Conservation (phyloP, 2,797 vertebrate genomes). For the Sebastes nivosus region DNA sequence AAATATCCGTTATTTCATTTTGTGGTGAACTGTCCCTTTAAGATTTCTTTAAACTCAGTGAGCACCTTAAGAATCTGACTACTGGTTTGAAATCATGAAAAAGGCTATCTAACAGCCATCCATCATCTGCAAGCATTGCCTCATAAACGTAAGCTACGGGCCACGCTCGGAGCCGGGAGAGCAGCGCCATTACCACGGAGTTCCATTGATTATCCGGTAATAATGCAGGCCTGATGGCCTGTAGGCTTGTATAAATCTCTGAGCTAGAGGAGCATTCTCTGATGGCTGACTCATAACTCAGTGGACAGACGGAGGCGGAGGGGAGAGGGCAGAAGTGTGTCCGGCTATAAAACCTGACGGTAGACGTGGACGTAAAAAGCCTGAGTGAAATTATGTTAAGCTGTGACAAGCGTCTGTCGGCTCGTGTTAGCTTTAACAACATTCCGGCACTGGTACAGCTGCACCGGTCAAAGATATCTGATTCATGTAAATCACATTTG, state of each 20-base stretch:
- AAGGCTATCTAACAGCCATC: neutral
- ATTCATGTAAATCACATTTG: neutral
- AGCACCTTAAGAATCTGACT: neutral
- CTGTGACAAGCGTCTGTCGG: neutral
- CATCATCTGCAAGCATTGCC: conserved; percentile 2
- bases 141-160: conserved; percentile 26
- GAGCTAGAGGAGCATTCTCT: neutral
- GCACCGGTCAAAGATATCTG: neutral
- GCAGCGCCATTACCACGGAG: conserved; percentile 16
- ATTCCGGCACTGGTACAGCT: neutral
- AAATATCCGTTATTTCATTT: neutral
- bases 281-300: conserved; percentile 31
- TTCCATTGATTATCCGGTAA: conserved; percentile 42
- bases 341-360: conserved; percentile 21
- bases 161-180: neutral
- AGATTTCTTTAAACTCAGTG: neutral
- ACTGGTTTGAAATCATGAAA: conserved; percentile 2
- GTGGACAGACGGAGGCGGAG: neutral
- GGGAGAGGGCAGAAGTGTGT: conserved; percentile 6
- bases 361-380: conserved; percentile 1
- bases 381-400: conserved; percentile 2
- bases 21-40: neutral
- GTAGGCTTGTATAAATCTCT: conserved; percentile 28
- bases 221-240: conserved; percentile 23
- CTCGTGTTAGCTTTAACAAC: neutral